Evolutionary conservation across 1,140 invertebrate genomes (phyloP).

Genomic region (Lepidurus apus): DNA sequence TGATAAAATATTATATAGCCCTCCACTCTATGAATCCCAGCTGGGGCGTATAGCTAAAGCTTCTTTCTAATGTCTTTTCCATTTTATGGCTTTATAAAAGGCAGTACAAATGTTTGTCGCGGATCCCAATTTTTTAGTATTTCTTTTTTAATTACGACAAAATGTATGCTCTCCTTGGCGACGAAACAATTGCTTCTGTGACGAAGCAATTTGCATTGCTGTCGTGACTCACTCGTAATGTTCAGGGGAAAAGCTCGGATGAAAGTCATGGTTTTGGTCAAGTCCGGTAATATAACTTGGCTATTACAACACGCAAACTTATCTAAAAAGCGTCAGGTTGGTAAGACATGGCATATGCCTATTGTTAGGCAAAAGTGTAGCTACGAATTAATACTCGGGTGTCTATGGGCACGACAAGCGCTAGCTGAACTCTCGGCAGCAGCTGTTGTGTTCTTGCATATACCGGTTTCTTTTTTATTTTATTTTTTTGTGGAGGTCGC

Average conservation of each 20-base stretch:
- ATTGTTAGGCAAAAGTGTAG: background rate
- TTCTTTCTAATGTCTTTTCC: background rate
- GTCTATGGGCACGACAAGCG: background rate
- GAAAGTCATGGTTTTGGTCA: background rate
- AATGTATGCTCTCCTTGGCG: background rate
- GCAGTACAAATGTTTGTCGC: no score
- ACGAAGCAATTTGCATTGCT: background rate
- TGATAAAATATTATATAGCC: background rate
- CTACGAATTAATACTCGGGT: background rate
- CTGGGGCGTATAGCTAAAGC: background rate
- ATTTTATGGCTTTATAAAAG: no score
- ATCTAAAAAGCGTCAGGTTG: background rate
- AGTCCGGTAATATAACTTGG: background rate
- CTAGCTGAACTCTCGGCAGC: background rate
- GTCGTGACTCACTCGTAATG: background rate
- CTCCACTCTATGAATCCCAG: background rate
- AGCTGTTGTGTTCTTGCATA: slow-evolving; percentile 1
- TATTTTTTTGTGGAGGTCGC: background rate
- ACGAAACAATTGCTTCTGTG: background rate
- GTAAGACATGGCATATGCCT: background rate
- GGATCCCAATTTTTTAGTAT: no score
- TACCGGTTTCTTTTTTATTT: background rate
- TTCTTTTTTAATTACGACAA: no score
- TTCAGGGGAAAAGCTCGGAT: background rate
- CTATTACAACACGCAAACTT: background rate